These are phyloP conservation scores for Heliconius ismenius DNA, from an alignment of 2,888 invertebrate genomes.

Conservation along the genomic window DNA sequence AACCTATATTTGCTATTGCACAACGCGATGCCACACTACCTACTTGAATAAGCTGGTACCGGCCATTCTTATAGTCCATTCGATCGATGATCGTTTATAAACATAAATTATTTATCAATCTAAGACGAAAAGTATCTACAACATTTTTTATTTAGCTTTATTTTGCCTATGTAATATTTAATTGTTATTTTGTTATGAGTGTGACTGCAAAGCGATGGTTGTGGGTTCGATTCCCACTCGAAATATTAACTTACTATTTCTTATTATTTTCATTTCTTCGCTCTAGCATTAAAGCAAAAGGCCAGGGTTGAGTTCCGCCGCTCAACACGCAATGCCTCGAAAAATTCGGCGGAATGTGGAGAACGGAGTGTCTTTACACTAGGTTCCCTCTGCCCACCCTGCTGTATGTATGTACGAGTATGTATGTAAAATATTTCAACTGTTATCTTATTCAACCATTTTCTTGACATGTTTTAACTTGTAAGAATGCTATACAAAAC, in stretches of 20 bases:
- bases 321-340: too few species aligned
- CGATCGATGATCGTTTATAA: conserved; percentile 56
- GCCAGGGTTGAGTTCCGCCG: too few species aligned
- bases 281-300: too few species aligned
- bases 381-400: too few species aligned
- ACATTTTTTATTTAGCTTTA: neutral
- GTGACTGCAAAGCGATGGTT: too few species aligned
- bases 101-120: conserved; percentile 40
- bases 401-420: too few species aligned
- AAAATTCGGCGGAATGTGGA: too few species aligned
- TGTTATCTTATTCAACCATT: neutral
- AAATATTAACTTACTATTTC: too few species aligned
- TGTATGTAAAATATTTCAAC: too few species aligned
- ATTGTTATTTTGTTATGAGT: neutral
- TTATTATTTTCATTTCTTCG: too few species aligned
- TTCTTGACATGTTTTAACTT: neutral
- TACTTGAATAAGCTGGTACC: conserved; percentile 56
- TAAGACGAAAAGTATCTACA: neutral
- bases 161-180: neutral
- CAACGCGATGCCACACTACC: conserved; percentile 58
- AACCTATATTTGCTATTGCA: conserved; percentile 69
- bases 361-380: too few species aligned
- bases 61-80: conserved; percentile 57
- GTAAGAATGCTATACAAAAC: neutral
- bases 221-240: too few species aligned